These are phyloP conservation scores for Rhynchonycteris naso DNA, from an alignment of 2,797 vertebrate genomes.

Conservation along the genomic window DNA sequence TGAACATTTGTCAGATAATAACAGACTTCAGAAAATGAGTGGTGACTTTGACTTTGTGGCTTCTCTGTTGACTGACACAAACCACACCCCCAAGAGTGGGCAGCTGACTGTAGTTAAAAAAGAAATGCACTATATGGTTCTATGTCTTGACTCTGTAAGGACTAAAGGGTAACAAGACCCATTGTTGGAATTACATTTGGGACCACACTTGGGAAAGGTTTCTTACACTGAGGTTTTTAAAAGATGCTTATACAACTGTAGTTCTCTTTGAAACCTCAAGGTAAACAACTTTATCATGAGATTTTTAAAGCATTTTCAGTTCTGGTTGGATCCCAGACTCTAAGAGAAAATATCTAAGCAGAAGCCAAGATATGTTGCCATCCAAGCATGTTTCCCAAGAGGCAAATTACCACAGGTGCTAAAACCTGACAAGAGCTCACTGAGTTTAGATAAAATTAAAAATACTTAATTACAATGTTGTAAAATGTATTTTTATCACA, in stretches of 20 bases:
- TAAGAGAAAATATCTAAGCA: constrained; percentile 9
- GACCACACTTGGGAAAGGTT: not conserved
- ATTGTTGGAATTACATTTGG: not conserved
- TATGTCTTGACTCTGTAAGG: not conserved
- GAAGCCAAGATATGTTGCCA: not conserved
- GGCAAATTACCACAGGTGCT: not conserved
- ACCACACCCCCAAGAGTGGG: not conserved
- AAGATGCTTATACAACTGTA: not conserved
- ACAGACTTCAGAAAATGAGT: constrained; percentile 52
- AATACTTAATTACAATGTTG: not conserved
- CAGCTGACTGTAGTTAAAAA: not conserved
- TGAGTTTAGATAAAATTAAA: not conserved
- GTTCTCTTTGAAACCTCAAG: not conserved
- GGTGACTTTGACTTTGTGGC: constrained; percentile 23
- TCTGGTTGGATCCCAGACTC: not conserved
- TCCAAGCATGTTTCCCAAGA: not conserved
- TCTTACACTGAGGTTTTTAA: constrained; percentile 3
- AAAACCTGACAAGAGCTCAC: not conserved
- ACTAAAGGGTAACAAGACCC: not conserved
- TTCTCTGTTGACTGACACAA: constrained; percentile 37
- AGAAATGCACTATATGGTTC: not conserved
- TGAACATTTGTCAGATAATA: constrained; percentile 51
- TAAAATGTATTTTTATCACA: not conserved
- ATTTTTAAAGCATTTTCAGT: not conserved
- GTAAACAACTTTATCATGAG: not conserved